Base-by-base conservation (phyloP, 2,113 vertebrate species). In the Tenebrosternarchus preto region DNA sequence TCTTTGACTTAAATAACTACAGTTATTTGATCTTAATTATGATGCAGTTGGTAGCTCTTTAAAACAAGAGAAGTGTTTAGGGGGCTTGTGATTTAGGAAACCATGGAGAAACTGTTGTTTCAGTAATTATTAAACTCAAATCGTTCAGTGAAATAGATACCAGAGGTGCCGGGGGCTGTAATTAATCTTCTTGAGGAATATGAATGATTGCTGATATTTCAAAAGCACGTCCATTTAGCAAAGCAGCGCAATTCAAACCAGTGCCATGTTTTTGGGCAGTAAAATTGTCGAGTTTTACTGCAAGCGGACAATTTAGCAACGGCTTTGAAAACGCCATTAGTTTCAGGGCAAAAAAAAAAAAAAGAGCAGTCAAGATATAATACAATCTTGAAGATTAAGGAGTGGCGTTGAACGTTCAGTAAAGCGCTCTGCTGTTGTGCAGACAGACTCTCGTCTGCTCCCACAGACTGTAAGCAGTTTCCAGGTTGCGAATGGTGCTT, bases 121-220 rank as follows among this genome's bases (percentile, higher is more conserved):
- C 19, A 68, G 64, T 39, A 39, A 68, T 39, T 7, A 17, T 69
- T 78, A 27, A 69, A 27, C 29, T n/a, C 24, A 0, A 19, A n/a
- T 59, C 67, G 16, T 60, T 27, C 1, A 60, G 22, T 60, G 66
- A 16, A 57, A 70, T 56, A n/a, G 33, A 78, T 57, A 25, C 64
- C 55, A 15, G 22, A 36, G 59, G 31, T 8, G 66, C 66, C 24
- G 55, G 19, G 5, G 2, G 5, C 33, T 78, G 55, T 43, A 22
- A 16, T 46, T 78, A n/a, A 70, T 78, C 64, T 77, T 69, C 53
- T 25, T 57, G 22, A 25, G 31, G 55, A 27, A 59, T 36, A 59
- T 1, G 64, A 59, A 43, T 16, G 22, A 68, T 68, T 20, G 33
- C 20, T 68, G 64, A 68, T 39, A 68, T 68, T 39, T 17, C 7